Base-by-base conservation (phyloP, 1,140 invertebrate genomes). In the Leucophenga varia region DNA sequence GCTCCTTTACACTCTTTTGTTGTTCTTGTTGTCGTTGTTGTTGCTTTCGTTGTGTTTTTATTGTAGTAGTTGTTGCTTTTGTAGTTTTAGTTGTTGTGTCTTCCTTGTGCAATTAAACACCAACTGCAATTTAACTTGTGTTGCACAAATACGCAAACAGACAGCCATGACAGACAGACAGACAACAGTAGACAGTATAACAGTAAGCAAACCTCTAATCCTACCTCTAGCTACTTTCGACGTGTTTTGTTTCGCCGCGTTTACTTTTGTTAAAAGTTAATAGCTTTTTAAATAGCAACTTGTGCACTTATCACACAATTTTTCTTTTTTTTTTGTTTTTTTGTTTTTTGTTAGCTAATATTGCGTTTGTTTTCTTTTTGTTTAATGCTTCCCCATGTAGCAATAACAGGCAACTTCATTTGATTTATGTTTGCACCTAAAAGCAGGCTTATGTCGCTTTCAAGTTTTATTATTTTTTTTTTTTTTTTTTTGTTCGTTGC, bases 311-410 rank as follows among this genome's bases (percentile, higher is more conserved):
- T 25, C 22, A 25, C 22, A 25, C 22, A 25, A 6, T 25, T 25
- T 25, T 6, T 25, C 10, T 25, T 10, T 6, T 10, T 14, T n/a
- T n/a, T 32, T 40, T 41, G 21, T 32, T 47, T 40, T n/a, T 25
- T 39, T 49, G 42, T 55, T 55, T 57, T 57, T 57, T 20, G 1
- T 57, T 42, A n/a, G 16, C 32, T n/a, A n/a, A n/a, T n/a, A n/a
- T n/a, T n/a, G n/a, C n/a, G n/a, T n/a, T n/a, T n/a, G n/a, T n/a
- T n/a, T n/a, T n/a, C n/a, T n/a, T n/a, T n/a, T n/a, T n/a, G n/a
- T n/a, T n/a, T n/a, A n/a, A n/a, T n/a, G n/a, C n/a, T n/a, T n/a
- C 43, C 28, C 42, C 25, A 30, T 12, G 12, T 12, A 30, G 7
- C 7, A 7, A 30, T 30, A 30, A 7, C 12, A 8, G 12, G 28